A percentile compares a stretch with the other conserved stretches of the same genome.
Conservation (phyloP, 2,113 vertebrate genomes). For the Spea bombifrons region DNA sequence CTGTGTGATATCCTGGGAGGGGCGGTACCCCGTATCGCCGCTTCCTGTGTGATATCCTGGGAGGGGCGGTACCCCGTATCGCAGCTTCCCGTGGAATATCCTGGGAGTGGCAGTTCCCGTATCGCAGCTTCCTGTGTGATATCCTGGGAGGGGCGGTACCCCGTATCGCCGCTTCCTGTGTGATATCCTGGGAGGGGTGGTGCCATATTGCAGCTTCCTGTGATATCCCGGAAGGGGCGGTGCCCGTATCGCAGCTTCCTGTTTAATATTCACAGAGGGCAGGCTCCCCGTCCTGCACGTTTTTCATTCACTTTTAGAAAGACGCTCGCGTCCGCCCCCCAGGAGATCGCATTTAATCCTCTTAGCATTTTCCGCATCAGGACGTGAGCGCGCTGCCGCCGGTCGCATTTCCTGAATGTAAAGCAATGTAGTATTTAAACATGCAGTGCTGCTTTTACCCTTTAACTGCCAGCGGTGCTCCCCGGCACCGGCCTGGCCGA, state of each 20-base stretch:
- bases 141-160: background rate
- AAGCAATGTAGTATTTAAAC: background rate
- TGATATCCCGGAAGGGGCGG: background rate
- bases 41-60: background rate
- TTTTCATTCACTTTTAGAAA: no score
- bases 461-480: background rate
- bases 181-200: background rate
- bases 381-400: background rate
- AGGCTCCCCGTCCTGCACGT: no score
- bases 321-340: no score
- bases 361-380: background rate
- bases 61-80: background rate
- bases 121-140: background rate
- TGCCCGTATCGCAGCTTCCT: no score
- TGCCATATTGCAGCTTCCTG: background rate
- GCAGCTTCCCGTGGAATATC: background rate
- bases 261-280: no score
- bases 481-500: no score
- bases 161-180: background rate
- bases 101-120: background rate
- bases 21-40: background rate
- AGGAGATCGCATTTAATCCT: background rate
- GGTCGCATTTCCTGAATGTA: background rate
- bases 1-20: background rate
- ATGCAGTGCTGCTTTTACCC: conserved; percentile 15